phyloP scores from a whole-genome alignment of 2,113 vertebrate genomes.

The Oriolus oriolus region DNA sequence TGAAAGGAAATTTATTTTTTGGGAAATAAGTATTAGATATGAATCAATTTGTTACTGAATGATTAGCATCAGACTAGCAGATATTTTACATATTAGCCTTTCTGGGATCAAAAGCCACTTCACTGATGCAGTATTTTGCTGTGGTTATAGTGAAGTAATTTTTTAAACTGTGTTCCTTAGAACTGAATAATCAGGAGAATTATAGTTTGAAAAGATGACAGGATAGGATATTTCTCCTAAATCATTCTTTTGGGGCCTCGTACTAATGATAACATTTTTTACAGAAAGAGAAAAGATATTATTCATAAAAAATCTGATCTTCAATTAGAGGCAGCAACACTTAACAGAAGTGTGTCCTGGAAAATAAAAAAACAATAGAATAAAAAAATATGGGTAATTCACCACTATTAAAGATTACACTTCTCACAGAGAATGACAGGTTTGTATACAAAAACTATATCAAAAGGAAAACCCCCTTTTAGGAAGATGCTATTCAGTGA shows the following conservation, averaged over 20 bases:
- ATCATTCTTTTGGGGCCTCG: not conserved
- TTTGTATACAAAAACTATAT: not conserved
- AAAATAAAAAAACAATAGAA: not conserved
- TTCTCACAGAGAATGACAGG: not conserved
- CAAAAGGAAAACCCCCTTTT: not conserved
- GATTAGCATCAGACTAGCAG: not conserved
- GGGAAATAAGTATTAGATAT: not conserved
- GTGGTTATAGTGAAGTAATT: not conserved
- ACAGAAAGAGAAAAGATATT: not conserved
- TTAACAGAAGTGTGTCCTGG: not conserved
- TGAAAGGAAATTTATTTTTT: not conserved
- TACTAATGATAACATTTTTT: not conserved
- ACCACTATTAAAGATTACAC: not conserved
- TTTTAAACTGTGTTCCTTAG: not conserved
- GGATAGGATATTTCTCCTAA: not conserved
- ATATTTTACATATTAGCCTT: not conserved
- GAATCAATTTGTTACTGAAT: not conserved
- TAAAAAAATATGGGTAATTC: not conserved
- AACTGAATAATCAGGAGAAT: not conserved
- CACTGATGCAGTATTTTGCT: not conserved
- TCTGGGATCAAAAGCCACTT: not conserved
- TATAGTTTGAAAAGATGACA: not conserved
- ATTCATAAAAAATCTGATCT: not conserved
- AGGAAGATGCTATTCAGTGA: not conserved
- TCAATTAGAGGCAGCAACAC: not conserved